Base-by-base conservation (phyloP, 2,888 invertebrate genomes). In the Hemicrepidius hirtus region DNA sequence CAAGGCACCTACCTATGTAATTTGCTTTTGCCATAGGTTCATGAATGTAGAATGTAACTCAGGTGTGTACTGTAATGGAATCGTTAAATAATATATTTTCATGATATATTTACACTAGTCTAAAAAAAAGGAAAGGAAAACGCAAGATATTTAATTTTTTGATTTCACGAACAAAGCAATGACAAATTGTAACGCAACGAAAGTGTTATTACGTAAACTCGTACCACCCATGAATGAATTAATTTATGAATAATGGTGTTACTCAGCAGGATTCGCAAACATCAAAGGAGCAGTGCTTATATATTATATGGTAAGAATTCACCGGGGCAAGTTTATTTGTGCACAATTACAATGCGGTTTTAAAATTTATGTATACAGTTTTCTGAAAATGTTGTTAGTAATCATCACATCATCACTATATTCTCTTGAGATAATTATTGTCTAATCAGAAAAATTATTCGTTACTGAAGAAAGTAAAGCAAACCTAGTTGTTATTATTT, bases 171-270 rank as follows among this genome's bases (percentile, higher is more conserved):
- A 41, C 16, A 41, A 41, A 13, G 13, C 16, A n/a, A 9, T 46
- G 46, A 46, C 46, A 46, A 46, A 46, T 46, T 20, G 20, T 20
- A 46, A 41, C 41, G 13, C 41, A 41, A 41, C 2, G 41, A 41
- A 13, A 41, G 41, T 7, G 32, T 32, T 16, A 41, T 41, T 46
- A 20, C 46, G 46, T 46, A 46, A 46, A 13, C 13, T n/a, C 3
- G 20, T 46, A 10, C 46, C 18, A 20, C 20, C 20, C 46, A 18
- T 20, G 46, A 46, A 46, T 46, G 46, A 20, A 46, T 46, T 46
- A 20, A 20, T 18, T 46, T 10, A 3, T 46, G 46, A 46, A 46
- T 16, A 20, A 46, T 46, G 46, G 46, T 20, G 46, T 20, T 18
- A 20, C 46, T 20, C 46, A 46, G 46, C 46, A 20, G 20, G 46